Evolutionary conservation across 2,888 invertebrate species (phyloP).

Genomic region (Heteromurus nitidus): DNA sequence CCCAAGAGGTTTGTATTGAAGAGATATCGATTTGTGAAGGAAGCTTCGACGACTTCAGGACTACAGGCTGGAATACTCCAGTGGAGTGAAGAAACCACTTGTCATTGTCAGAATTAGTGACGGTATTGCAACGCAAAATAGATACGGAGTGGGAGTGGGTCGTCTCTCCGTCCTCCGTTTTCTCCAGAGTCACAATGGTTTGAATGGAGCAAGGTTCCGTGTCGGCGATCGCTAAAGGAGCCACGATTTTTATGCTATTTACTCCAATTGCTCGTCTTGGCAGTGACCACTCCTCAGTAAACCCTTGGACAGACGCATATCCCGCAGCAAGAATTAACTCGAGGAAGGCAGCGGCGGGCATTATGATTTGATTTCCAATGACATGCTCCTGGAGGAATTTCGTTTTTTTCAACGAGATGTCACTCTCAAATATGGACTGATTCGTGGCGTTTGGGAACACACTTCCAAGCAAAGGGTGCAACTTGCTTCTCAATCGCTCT

Average conservation of each 20-base stretch:
- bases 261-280: conserved; percentile 30
- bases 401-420: conserved; percentile 13
- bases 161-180: too few species aligned
- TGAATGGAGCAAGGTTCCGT: conserved; percentile 10
- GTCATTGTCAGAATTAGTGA: neutral
- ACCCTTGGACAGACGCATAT: conserved; percentile 27
- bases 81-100: conserved; percentile 41
- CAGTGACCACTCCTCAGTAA: neutral
- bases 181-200: conserved; percentile 21
- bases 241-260: conserved; percentile 25
- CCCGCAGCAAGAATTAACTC: conserved; percentile 51
- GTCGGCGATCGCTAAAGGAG: conserved; percentile 26
- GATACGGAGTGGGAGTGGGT: too few species aligned
- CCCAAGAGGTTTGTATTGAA: conserved; percentile 28
- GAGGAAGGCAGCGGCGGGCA: conserved; percentile 40
- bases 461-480: conserved; percentile 58
- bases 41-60: neutral
- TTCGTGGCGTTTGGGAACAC: conserved; percentile 27
- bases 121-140: conserved; percentile 20
- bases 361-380: conserved; percentile 42
- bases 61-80: conserved; percentile 34
- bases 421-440: conserved; percentile 40
- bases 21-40: neutral
- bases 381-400: conserved; percentile 47
- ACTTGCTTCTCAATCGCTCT: too few species aligned